Evolutionary conservation across 2,113 vertebrate genomes (phyloP).

Genomic region (Anguilla rostrata): DNA sequence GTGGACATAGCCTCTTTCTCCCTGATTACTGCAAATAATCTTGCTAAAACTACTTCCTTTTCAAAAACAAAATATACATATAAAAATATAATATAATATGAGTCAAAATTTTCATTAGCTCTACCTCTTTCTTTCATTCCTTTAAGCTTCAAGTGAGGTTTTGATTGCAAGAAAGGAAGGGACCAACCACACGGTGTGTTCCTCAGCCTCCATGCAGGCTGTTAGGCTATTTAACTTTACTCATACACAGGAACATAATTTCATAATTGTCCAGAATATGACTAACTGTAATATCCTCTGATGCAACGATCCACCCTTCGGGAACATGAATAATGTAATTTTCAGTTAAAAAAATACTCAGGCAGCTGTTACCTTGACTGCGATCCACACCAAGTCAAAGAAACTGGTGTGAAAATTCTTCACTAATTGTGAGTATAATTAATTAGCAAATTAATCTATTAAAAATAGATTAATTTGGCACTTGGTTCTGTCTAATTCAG

Average conservation of each 20-base stretch:
- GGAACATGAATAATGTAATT: neutral
- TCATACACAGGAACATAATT: neutral
- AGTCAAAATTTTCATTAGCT: neutral
- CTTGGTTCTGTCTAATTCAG: too few relatives aligned
- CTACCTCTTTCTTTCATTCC: neutral
- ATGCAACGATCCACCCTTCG: neutral
- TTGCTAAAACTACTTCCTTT: neutral
- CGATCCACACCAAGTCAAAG: neutral
- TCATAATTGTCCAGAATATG: too few relatives aligned
- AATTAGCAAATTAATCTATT: neutral
- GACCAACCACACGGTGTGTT: neutral
- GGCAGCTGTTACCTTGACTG: neutral
- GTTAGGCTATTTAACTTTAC: neutral
- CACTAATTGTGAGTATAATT: neutral
- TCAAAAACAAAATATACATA: neutral
- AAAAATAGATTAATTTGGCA: neutral
- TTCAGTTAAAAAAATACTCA: neutral
- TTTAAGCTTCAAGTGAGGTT: neutral
- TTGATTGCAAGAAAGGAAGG: neutral
- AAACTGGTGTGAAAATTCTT: neutral
- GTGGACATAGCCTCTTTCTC: too few relatives aligned
- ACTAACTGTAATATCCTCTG: neutral
- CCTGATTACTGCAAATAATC: neutral
- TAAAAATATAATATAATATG: neutral
- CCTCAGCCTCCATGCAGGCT: neutral